phyloP scores from a whole-genome alignment of 2,113 vertebrate genomes.

The Chaenogobius annularis region DNA sequence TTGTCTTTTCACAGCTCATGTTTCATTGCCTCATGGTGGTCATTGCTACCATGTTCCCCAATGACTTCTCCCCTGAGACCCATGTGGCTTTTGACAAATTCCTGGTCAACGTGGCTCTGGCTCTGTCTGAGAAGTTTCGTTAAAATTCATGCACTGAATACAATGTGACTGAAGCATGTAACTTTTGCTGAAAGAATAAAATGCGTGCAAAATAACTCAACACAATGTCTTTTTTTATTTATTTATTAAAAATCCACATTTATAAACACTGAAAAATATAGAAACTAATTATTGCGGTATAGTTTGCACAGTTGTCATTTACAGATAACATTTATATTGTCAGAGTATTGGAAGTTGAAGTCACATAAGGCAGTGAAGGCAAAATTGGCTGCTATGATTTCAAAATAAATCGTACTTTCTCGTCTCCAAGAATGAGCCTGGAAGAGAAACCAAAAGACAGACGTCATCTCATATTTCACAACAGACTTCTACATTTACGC shows the following conservation, averaged over 20 bases:
- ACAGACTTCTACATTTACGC: not conserved
- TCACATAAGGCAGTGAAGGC: not conserved
- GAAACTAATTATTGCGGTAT: not conserved
- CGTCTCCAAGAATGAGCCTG: conserved; percentile 82
- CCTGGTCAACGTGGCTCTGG: conserved; percentile 38
- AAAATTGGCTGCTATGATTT: conserved; percentile 48
- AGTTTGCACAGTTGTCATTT: not conserved
- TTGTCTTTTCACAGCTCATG: conserved; percentile 53
- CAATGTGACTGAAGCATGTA: not conserved
- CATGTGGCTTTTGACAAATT: conserved; percentile 75
- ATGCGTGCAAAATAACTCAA: not conserved
- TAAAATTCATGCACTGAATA: conserved; percentile 41
- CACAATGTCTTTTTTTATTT: conserved; percentile 6
- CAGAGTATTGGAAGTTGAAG: not conserved
- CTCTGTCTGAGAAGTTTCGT: conserved; percentile 72
- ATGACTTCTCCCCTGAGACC: conserved; percentile 64
- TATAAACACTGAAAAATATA: not conserved
- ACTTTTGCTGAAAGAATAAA: conserved; percentile 32
- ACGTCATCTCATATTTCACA: not conserved
- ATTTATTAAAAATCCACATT: conserved; percentile 8
- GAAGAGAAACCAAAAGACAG: not conserved
- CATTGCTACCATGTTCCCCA: conserved; percentile 50
- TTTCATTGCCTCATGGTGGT: conserved; percentile 66
- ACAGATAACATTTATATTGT: not conserved
- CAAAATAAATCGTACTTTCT: conserved; percentile 75